Percentiles rank a stretch among this genome's conserved stretches.
These are phyloP conservation scores for Cyrtorhinus lividipennis DNA, from an alignment of 1,140 invertebrate species.

Conservation along the genomic window DNA sequence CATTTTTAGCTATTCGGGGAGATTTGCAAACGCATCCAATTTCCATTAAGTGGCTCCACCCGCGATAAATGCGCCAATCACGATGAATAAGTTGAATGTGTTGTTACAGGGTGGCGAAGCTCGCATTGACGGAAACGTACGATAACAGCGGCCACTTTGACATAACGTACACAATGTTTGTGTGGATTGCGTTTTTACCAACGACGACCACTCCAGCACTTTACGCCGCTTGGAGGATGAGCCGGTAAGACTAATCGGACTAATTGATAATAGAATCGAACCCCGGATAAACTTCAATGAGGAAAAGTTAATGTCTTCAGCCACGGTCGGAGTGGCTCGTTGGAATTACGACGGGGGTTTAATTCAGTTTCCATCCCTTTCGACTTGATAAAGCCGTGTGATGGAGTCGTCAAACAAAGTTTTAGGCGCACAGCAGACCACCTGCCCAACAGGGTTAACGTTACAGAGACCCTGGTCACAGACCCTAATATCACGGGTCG, in stretches of 20 bases:
- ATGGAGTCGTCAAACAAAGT: too few species aligned
- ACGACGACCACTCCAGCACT: slow-evolving; percentile 47
- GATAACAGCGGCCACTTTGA: slow-evolving; percentile 52
- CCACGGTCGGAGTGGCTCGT: not conserved
- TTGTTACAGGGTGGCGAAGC: slow-evolving; percentile 40
- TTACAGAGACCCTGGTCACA: too few species aligned
- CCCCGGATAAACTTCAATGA: not conserved
- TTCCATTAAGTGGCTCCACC: too few species aligned
- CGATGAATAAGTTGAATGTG: too few species aligned
- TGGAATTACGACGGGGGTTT: not conserved
- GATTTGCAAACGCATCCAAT: too few species aligned
- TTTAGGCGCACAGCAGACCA: too few species aligned
- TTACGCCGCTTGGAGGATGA: slow-evolving; percentile 48
- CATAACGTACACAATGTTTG: slow-evolving; percentile 48
- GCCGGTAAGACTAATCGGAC: slow-evolving; percentile 36
- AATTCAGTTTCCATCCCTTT: not conserved
- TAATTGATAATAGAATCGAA: not conserved
- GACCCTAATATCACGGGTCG: too few species aligned
- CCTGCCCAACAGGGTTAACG: too few species aligned
- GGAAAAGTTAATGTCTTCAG: not conserved
- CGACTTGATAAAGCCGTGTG: too few species aligned
- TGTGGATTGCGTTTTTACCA: slow-evolving; percentile 54
- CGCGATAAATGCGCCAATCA: too few species aligned
- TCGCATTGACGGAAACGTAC: slow-evolving; percentile 50
- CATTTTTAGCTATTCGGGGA: too few species aligned